Percentiles rank a stretch among this genome's conserved stretches.
Evolutionary conservation across 1,140 invertebrate genomes (phyloP).

Genomic region (Copidosoma floridanum): DNA sequence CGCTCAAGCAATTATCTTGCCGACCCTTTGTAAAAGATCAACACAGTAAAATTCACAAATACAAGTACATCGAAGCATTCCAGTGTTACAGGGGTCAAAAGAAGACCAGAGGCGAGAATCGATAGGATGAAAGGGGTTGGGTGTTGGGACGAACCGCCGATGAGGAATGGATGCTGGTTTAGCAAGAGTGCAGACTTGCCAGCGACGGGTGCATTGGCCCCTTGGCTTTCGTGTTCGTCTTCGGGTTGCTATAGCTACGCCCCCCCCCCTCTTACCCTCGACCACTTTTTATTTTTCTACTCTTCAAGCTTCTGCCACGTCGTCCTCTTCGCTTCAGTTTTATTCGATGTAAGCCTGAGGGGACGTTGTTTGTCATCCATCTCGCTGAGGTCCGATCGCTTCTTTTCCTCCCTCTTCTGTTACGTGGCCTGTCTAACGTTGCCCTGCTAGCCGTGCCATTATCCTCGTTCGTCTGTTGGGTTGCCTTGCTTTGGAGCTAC

Average conservation of each 20-base stretch:
- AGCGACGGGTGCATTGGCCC: slow-evolving; percentile 53
- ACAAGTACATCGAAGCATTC: slow-evolving; percentile 3
- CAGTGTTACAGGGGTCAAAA: background rate
- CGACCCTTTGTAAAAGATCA: slow-evolving; percentile 14
- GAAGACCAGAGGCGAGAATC: slow-evolving; percentile 10
- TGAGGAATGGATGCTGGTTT: slow-evolving; percentile 54
- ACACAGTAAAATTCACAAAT: slow-evolving; percentile 11
- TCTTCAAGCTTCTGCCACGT: slow-evolving; percentile 35
- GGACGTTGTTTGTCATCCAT: slow-evolving; percentile 46
- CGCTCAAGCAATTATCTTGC: slow-evolving; percentile 15
- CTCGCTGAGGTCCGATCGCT: slow-evolving; percentile 37
- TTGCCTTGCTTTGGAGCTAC: no score
- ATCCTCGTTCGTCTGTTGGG: no score
- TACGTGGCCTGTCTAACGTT: no score
- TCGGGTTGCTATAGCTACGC: slow-evolving; percentile 51
- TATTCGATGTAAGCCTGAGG: slow-evolving; percentile 45
- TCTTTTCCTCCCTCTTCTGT: no score
- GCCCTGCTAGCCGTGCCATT: no score
- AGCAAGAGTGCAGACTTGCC: slow-evolving; percentile 51
- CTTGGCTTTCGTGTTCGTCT: slow-evolving; percentile 44
- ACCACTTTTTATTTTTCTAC: slow-evolving; percentile 27
- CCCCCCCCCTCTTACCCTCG: slow-evolving; percentile 32
- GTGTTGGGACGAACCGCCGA: slow-evolving; percentile 41
- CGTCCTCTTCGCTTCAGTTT: slow-evolving; percentile 40
- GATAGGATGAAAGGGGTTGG: background rate